Evolutionary conservation across 2,888 invertebrate genomes (phyloP).

Genomic region (Drosophila nigritarsus): DNA sequence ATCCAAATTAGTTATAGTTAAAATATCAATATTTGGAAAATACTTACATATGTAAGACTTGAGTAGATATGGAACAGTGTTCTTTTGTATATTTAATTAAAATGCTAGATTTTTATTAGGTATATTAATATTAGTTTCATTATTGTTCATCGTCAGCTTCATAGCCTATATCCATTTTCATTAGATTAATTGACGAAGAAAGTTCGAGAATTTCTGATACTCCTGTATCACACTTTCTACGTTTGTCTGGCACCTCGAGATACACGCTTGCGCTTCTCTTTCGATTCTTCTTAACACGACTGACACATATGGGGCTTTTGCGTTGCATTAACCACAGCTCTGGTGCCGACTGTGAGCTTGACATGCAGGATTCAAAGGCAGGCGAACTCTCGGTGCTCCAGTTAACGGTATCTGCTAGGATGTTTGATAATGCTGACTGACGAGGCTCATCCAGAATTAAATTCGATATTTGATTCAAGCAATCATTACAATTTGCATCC

Average conservation of each 20-base stretch:
- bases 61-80: background rate
- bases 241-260: conserved; percentile 2
- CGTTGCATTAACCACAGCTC: background rate
- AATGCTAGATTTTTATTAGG: background rate
- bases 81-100: background rate
- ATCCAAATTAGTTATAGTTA: background rate
- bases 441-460: conserved; percentile 4
- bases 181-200: background rate
- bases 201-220: accelerated
- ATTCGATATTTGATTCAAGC: conserved; percentile 9
- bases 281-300: conserved; percentile 4
- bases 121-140: background rate
- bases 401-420: background rate
- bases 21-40: background rate
- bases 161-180: conserved; percentile 19
- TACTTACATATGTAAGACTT: background rate
- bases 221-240: background rate
- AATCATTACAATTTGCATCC: conserved; percentile 3
- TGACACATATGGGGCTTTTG: background rate
- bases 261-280: background rate
- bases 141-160: conserved; percentile 33
- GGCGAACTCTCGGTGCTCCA: background rate
- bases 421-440: background rate
- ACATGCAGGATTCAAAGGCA: background rate
- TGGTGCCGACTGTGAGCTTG: conserved; percentile 24